phyloP scores from a whole-genome alignment of 2,888 invertebrate genomes.

The Oscheius onirici region DNA sequence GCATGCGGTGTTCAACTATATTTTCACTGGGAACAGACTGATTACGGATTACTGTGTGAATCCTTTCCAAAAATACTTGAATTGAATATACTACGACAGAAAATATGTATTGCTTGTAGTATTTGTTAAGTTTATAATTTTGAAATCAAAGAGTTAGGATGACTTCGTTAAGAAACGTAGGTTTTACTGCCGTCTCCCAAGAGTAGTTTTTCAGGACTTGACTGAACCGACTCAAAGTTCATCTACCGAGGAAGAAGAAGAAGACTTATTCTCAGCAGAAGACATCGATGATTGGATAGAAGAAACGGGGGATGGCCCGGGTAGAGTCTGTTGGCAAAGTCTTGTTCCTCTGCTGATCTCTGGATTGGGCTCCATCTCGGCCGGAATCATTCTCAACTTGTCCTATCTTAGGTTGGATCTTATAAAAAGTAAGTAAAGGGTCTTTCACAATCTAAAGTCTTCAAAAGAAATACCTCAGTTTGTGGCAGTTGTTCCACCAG shows the following conservation, averaged over 20 bases:
- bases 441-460: too few species aligned
- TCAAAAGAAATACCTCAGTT: conserved; percentile 42
- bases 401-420: not conserved
- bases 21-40: too few species aligned
- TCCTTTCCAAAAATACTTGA: too few species aligned
- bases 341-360: conserved; percentile 20
- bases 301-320: conserved; percentile 15
- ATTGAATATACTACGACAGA: too few species aligned
- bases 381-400: conserved; percentile 23
- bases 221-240: conserved; percentile 22
- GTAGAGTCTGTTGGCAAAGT: conserved; percentile 20
- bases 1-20: too few species aligned
- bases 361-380: conserved; percentile 31
- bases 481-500: conserved; percentile 80
- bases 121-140: too few species aligned
- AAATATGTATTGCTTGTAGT: too few species aligned
- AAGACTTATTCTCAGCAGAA: conserved; percentile 23
- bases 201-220: not conserved
- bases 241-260: conserved; percentile 40
- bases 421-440: conserved; percentile 19
- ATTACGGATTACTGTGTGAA: too few species aligned
- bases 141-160: not conserved
- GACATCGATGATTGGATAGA: conserved; percentile 8
- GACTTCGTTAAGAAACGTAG: not conserved
- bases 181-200: not conserved